Evolutionary conservation across 1,140 invertebrate genomes (phyloP), one percentile per base, ranked within the genome.

Genomic region (Lepidurus apus): DNA sequence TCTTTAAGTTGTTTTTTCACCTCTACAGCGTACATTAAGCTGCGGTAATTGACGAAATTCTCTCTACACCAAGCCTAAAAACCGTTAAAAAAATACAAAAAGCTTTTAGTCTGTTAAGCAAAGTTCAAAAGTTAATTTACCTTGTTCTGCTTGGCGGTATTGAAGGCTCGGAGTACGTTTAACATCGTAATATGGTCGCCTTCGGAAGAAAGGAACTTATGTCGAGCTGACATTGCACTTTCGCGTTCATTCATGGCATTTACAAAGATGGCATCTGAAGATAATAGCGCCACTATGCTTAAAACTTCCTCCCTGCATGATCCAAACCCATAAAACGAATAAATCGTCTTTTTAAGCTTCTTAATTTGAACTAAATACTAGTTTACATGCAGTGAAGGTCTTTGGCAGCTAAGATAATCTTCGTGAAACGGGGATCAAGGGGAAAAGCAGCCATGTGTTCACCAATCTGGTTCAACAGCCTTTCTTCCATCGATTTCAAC

Each of bases 151-250:
- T 90, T 89, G 6, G 89, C 87, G 83, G 90, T 91, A 79, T 88
- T 89, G 85, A 90, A 98, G 9, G 90, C 91, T 82, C 91, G 90
- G 83, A 91, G 98, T 26, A 98, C 91, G 85, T 98, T 98, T 0
- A 99, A 85, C 43, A 98, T 86, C 10, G 93, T 98, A 1, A 98
- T 88, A 83, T 97, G 95, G 87, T 99, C 97, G 10, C 97, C 97
- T 82, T 95, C 90, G 74, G 90, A 88, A 0, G 94, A 93, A 77
- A 89, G 84, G 86, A 98, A 98, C 85, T 97, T 97, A 76, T 89
- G 87, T 83, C 91, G 89, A 10, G 90, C 89, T 80, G 88, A 87
- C 17, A 88, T 82, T 3, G 91, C 91, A 84, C 92, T 88, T 83
- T 92, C 91, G 78, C 88, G 84, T 85, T 91, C 89, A 74, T 87